Percentiles rank a stretch among this genome's conserved stretches.
phyloP scores from a whole-genome alignment of 2,888 invertebrate species.

The Caenorhabditis imperialis region DNA sequence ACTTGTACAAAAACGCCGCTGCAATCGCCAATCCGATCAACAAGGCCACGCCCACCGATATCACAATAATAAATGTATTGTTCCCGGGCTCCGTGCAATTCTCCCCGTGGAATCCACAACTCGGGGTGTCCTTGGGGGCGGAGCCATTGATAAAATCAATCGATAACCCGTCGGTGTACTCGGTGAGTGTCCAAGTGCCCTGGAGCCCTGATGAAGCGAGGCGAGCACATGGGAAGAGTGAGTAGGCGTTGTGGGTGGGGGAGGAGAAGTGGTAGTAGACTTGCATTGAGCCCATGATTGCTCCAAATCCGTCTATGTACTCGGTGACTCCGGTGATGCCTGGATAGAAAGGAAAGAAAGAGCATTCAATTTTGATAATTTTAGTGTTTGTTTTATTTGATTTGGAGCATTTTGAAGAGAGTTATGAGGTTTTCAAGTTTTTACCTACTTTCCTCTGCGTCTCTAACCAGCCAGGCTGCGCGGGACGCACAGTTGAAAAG shows the following conservation, averaged over 20 bases:
- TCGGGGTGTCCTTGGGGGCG: slow-evolving; percentile 48
- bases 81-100: slow-evolving; percentile 38
- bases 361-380: too few relatives aligned
- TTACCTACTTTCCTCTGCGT: too few relatives aligned
- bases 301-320: slow-evolving; percentile 59
- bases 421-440: too few relatives aligned
- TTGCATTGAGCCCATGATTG: slow-evolving; percentile 50
- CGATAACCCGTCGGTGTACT: slow-evolving; percentile 36
- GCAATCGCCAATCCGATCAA: slow-evolving; percentile 47
- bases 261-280: slow-evolving; percentile 46
- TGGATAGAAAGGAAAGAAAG: too few relatives aligned
- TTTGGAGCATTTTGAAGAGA: too few relatives aligned
- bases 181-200: slow-evolving; percentile 8
- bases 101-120: slow-evolving; percentile 58
- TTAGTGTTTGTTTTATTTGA: too few relatives aligned
- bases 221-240: slow-evolving; percentile 32
- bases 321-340: slow-evolving; percentile 59
- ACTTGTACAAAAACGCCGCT: slow-evolving; percentile 50
- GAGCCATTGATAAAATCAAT: slow-evolving; percentile 53
- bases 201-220: slow-evolving; percentile 15
- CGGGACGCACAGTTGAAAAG: too few relatives aligned
- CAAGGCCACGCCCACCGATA: slow-evolving; percentile 37
- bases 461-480: too few relatives aligned
- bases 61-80: slow-evolving; percentile 48
- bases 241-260: slow-evolving; percentile 20